Evolutionary conservation across 2,797 vertebrate genomes (phyloP), one percentile per base, ranked within the genome.

Genomic region (Balearica regulorum): DNA sequence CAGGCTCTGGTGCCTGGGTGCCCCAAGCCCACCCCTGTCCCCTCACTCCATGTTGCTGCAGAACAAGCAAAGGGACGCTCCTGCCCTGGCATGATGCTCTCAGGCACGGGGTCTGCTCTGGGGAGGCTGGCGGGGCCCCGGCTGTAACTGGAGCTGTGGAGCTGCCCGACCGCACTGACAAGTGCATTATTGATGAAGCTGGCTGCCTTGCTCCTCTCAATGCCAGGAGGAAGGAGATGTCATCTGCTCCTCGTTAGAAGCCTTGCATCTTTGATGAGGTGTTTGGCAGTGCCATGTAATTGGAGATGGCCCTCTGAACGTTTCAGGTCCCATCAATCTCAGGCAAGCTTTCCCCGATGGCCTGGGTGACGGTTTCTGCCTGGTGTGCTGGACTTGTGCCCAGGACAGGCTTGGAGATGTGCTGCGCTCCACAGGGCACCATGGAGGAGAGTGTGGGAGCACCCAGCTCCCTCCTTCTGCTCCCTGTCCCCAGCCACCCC

Each of bases 191-290:
- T 97, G 94, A 98, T 98, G 94, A 54, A 55, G 41, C 72, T 8
- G 22, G 35, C 66, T 0, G 25, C 91, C 73, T 79, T 3, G 25
- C 58, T 95, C 49, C 55, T 53, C 80, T 48, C 41, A 21, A 12
- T 44, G 72, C 91, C 0, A 21, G 48, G 41, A 66, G 96, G 93
- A 97, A 97, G 96, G 95, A 96, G 97, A 97, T 97, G 96, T 97
- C 97, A 97, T 97, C 96, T 92, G 93, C 95, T 97, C 97, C 96
- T 97, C 76, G 60, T 96, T 96, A 96, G 96, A 94, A 79, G 69
- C 87, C 81, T 43, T 98, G 93, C 97, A 98, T 98, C 97, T 98
- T 98, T 98, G 96, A 98, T 98, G 96, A 95, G 70, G 33, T n/a
- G 68, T 28, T 76, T 18, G 9, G 78, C 88, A 53, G 75, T 48